A percentile compares a stretch with the other conserved stretches of the same genome.
Evolutionary conservation across 1,140 invertebrate genomes (phyloP).

Genomic region (Hylaeus volcanicus): DNA sequence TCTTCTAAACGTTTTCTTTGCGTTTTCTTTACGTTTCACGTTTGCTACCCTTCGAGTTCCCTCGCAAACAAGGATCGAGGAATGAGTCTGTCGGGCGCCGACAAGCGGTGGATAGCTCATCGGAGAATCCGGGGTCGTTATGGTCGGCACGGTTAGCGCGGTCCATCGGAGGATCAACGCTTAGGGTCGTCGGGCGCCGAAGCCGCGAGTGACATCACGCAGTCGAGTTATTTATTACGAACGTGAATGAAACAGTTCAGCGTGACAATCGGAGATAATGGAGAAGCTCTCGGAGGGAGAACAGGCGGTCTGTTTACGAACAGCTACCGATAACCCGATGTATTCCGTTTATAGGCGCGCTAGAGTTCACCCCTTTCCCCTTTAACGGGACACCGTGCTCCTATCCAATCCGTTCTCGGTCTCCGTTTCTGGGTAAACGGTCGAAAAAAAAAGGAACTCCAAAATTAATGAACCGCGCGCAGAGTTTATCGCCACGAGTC

Average conservation of each 20-base stretch:
- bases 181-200: neutral
- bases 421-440: conserved; percentile 28
- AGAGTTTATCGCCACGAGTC: conserved; percentile 49
- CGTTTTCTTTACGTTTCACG: too few species aligned
- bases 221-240: conserved; percentile 41
- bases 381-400: too few species aligned
- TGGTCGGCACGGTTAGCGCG: neutral
- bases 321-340: conserved; percentile 37
- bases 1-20: too few species aligned
- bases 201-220: conserved; percentile 21
- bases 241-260: conserved; percentile 54
- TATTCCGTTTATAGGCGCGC: conserved; percentile 18
- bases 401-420: neutral
- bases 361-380: neutral
- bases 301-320: conserved; percentile 33
- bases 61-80: too few species aligned
- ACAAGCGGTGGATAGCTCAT: too few species aligned
- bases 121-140: neutral
- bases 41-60: too few species aligned
- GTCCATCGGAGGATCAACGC: neutral
- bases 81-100: too few species aligned
- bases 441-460: conserved; percentile 15
- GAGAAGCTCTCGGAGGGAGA: conserved; percentile 13
- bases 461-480: conserved; percentile 51
- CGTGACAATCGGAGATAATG: conserved; percentile 42